phyloP scores from a whole-genome alignment of 2,113 vertebrate species.

The Lepus americanus region DNA sequence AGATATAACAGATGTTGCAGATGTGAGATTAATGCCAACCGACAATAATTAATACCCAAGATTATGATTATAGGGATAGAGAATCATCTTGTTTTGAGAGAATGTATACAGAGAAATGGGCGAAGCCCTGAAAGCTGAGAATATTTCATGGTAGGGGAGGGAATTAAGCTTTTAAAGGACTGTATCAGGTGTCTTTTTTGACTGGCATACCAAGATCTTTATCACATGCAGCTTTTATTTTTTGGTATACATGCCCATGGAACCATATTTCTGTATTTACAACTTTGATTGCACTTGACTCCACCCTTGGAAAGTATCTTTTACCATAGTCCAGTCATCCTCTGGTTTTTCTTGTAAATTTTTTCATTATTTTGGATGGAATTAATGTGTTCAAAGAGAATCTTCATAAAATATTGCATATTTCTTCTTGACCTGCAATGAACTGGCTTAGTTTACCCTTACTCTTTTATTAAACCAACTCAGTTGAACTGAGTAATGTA shows the following conservation, averaged over 20 bases:
- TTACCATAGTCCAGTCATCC: not conserved
- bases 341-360: not conserved
- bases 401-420: not conserved
- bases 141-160: not conserved
- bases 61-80: not conserved
- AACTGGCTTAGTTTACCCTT: not conserved
- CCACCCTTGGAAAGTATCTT: not conserved
- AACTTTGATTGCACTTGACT: not conserved
- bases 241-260: not conserved
- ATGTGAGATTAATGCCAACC: not conserved
- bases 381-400: not conserved
- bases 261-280: not conserved
- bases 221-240: not conserved
- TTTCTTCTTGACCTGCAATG: not conserved
- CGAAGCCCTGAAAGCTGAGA: not conserved
- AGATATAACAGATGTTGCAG: not conserved
- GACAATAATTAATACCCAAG: not conserved
- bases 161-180: not conserved
- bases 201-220: not conserved
- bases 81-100: not conserved
- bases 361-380: constrained; percentile 19
- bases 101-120: not conserved
- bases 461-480: not conserved
- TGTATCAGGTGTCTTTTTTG: not conserved
- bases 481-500: not conserved